phyloP scores from a whole-genome alignment of 53 echinoderm and acorn worm species.

The Antedon mediterranea region DNA sequence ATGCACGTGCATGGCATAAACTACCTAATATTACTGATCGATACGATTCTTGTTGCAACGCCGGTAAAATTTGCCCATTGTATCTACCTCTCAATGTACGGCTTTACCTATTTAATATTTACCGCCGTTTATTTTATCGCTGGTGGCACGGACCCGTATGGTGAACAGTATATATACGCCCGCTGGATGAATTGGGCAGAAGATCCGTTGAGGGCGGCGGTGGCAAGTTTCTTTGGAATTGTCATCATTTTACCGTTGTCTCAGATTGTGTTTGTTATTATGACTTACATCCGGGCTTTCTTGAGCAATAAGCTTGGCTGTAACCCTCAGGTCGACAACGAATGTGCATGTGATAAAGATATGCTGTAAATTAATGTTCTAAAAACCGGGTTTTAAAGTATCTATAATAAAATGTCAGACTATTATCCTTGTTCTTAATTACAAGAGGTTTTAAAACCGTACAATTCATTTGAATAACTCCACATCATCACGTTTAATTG shows the following conservation, averaged over 20 bases:
- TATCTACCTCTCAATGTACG: slow-evolving; percentile 24
- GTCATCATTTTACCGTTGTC: neutral
- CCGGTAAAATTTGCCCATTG: slow-evolving; percentile 54
- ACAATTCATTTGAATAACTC: no score
- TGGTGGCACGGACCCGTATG: slow-evolving; percentile 44
- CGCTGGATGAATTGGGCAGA: slow-evolving; percentile 46
- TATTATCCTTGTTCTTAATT: no score
- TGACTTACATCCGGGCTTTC: neutral
- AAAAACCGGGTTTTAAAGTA: no score
- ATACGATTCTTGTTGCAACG: slow-evolving; percentile 42
- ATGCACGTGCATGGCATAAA: slow-evolving; percentile 68
- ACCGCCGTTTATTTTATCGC: slow-evolving; percentile 41
- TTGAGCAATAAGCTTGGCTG: neutral
- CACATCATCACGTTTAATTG: no score
- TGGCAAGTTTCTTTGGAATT: slow-evolving; percentile 13
- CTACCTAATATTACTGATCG: slow-evolving; percentile 31
- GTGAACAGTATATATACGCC: slow-evolving; percentile 41
- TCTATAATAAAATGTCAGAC: no score
- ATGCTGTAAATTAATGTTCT: no score
- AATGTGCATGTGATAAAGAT: neutral
- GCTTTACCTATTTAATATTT: slow-evolving; percentile 47
- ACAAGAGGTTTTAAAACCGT: no score
- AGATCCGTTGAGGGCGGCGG: neutral
- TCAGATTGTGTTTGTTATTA: neutral
- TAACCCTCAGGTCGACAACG: neutral